Percentiles rank a stretch among this genome's conserved stretches.
These are phyloP conservation scores for Pelecanoides urinatrix DNA, from an alignment of 2,113 vertebrate genomes.

Conservation along the genomic window DNA sequence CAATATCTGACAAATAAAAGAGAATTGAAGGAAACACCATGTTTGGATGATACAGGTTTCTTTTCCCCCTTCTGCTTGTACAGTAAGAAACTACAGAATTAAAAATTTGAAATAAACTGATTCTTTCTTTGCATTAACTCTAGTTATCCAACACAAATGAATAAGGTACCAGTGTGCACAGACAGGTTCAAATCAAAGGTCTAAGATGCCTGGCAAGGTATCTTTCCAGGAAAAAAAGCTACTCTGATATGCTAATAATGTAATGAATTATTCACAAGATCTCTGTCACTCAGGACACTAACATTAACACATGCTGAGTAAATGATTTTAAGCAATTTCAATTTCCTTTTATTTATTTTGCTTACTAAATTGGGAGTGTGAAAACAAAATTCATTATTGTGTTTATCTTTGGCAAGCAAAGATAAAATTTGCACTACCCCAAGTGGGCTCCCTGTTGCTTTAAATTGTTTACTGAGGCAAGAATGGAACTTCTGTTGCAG, in stretches of 20 bases:
- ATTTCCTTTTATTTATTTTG: constrained; percentile 45
- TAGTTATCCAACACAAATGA: neutral
- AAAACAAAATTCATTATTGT: constrained; percentile 6
- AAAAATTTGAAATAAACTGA: neutral
- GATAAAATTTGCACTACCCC: neutral
- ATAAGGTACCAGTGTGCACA: neutral
- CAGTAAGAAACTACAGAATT: neutral
- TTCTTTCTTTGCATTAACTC: neutral
- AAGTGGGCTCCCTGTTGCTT: neutral
- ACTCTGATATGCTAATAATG: constrained; percentile 52
- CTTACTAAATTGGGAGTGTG: neutral
- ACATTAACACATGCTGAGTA: constrained; percentile 16
- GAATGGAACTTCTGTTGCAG: neutral
- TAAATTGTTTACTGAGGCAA: neutral
- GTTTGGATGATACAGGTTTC: neutral
- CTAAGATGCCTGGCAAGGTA: neutral
- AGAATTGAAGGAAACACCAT: neutral
- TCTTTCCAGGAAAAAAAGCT: neutral
- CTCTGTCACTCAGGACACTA: constrained; percentile 13
- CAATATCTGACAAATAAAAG: neutral
- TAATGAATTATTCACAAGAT: constrained; percentile 24
- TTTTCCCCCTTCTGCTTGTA: neutral
- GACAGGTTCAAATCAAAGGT: constrained; percentile 28
- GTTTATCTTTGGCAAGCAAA: constrained; percentile 8
- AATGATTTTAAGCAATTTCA: constrained; percentile 7